Base-by-base conservation (phyloP, 2,113 vertebrate species). In the Opisthocomus hoazin region DNA sequence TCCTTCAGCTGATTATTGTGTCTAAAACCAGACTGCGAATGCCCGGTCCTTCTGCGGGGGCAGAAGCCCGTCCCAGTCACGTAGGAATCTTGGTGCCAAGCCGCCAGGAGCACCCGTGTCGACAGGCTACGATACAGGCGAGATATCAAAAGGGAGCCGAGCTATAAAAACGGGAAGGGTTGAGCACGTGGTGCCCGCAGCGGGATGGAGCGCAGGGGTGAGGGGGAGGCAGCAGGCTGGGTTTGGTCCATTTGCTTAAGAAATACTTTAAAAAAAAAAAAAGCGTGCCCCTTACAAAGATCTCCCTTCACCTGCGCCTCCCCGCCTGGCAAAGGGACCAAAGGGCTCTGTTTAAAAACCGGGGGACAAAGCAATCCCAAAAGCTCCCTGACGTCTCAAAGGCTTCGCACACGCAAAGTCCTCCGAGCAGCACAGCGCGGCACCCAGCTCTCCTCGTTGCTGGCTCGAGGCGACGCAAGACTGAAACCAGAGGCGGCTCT, bases 181-280 rank as follows among this genome's bases (percentile, higher is more conserved):
- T 75, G 27, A 9, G 43, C 68, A 37, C 10, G 5, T 3, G 21
- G 48, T 12, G 24, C 78, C 57, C 19, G 7, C 5, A 12, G 70
- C 41, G 48, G 70, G 60, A 43, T 16, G 21, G 24, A 57, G 75
- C 27, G 46, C 20, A 45, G 24, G 11, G 12, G 26, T n/a, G n/a
- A 17, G 54, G 45, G 57, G 69, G 19, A 7, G 0, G n/a, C 58
- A 58, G 78, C 43, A 14, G 39, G 36, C 26, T 19, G 23, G 12
- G 17, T 94, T 94, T 96, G 94, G 96, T 96, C 94, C 91, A 0
- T 63, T 51, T 51, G 75, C 48, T 61, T 71, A 78, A 73, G 83
- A 86, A 96, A 90, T 17, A 37, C 34, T 34, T 48, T 66, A 22
- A 22, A 48, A 64, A 63, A 76, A n/a, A 48, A 65, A 32, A 70